Evolutionary conservation across 92 coral and sea anemone species (phyloP).

Genomic region (Zoanthus gigantus): DNA sequence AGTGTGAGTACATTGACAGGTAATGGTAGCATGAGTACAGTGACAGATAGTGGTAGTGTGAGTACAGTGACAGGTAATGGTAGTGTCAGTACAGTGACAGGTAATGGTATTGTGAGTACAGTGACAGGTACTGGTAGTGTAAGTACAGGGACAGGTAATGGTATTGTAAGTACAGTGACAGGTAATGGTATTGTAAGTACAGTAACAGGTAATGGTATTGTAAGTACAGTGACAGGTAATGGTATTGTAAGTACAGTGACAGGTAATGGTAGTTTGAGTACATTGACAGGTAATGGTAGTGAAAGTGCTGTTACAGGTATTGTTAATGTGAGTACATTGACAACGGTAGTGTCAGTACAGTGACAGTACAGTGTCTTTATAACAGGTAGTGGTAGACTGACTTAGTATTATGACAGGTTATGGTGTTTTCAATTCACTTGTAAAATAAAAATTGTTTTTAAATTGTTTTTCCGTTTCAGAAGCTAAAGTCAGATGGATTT

Average conservation of each 20-base stretch:
- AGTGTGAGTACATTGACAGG: not conserved
- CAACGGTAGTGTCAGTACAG: not conserved
- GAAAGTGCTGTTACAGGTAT: not conserved
- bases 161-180: not conserved
- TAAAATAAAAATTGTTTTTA: not conserved
- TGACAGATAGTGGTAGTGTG: not conserved
- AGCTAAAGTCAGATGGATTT: constrained; percentile 71
- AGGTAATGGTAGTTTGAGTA: not conserved
- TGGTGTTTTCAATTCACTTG: not conserved
- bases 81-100: not conserved
- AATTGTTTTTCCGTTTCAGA: constrained; percentile 15
- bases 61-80: not conserved
- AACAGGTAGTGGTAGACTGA: not conserved
- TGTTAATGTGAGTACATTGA: not conserved
- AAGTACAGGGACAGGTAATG: not conserved
- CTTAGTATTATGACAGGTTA: not conserved
- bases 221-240: not conserved
- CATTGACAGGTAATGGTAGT: not conserved
- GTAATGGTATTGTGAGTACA: not conserved
- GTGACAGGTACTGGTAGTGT: not conserved
- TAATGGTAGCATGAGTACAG: not conserved
- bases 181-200: not conserved
- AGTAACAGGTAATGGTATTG: not conserved
- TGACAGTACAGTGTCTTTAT: not conserved
- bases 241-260: not conserved